Percentiles rank a stretch among this genome's conserved stretches.
Evolutionary conservation across 2,797 vertebrate species (phyloP).

Genomic region (Coracias cyanogaster): DNA sequence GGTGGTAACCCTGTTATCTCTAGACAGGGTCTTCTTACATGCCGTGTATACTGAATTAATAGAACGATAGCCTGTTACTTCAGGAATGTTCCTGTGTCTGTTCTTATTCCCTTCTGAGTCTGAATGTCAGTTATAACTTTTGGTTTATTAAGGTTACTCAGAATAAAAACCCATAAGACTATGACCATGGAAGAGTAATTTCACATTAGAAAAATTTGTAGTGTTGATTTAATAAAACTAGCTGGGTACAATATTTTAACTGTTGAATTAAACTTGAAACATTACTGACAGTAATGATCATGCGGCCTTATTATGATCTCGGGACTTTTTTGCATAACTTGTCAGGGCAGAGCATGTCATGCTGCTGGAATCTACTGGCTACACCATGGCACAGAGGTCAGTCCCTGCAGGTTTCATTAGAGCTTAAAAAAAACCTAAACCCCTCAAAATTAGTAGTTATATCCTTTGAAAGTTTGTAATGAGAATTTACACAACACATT

Average conservation of each 20-base stretch:
- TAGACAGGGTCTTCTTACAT: not conserved
- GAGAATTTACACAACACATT: not conserved
- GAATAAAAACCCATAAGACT: accelerated
- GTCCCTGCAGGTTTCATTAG: not conserved
- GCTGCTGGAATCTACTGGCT: not conserved
- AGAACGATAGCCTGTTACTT: not conserved
- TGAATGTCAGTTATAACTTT: not conserved
- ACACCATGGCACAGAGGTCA: not conserved
- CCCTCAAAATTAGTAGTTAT: not conserved
- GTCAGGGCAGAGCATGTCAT: not conserved
- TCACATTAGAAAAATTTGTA: not conserved
- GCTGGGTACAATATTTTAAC: not conserved
- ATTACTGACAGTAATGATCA: not conserved
- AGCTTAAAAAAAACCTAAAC: not conserved
- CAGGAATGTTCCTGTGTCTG: not conserved
- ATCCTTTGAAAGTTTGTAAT: not conserved
- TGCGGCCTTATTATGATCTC: not conserved
- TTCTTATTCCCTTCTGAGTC: not conserved
- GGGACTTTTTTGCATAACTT: not conserved
- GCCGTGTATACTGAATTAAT: not conserved
- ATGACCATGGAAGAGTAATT: not conserved
- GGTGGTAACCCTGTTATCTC: not conserved
- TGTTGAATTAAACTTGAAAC: not conserved
- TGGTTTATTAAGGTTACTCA: not conserved
- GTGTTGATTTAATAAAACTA: not conserved